Evolutionary conservation across 2,888 invertebrate species (phyloP).

Genomic region (Herminia tarsipennalis): DNA sequence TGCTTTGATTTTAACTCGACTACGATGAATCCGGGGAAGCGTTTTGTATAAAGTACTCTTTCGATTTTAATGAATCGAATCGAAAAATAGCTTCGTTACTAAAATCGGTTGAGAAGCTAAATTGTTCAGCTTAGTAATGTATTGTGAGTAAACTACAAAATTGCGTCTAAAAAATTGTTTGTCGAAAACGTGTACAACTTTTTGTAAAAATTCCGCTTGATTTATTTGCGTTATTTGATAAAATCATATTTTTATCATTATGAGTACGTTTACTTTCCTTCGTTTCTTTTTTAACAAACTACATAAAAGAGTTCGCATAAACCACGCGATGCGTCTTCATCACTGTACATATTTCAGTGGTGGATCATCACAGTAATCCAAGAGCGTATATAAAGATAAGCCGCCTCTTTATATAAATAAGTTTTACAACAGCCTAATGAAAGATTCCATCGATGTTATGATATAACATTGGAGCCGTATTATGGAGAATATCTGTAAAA

Average conservation of each 20-base stretch:
- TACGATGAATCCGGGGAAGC: too few species aligned
- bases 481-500: slow-evolving; percentile 8
- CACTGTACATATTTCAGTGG: neutral
- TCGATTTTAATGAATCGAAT: too few species aligned
- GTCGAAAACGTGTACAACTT: too few species aligned
- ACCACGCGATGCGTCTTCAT: slow-evolving; percentile 3
- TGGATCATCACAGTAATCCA: slow-evolving; percentile 14
- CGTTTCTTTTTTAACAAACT: neutral
- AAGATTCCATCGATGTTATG: slow-evolving; percentile 39
- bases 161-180: too few species aligned
- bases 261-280: neutral
- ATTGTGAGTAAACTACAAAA: too few species aligned
- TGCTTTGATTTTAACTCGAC: too few species aligned
- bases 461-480: slow-evolving; percentile 20
- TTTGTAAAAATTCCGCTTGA: too few species aligned
- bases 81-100: too few species aligned
- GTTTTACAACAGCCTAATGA: slow-evolving; percentile 41
- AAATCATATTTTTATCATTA: neutral
- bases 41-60: too few species aligned
- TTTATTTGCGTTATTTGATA: too few species aligned
- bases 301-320: slow-evolving; percentile 2
- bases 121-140: too few species aligned
- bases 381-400: slow-evolving; percentile 8
- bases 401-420: slow-evolving; percentile 21
- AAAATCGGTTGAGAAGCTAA: too few species aligned